Evolutionary conservation across 2,888 invertebrate species (phyloP), one percentile per base, ranked within the genome.

Genomic region (Agrochola lota): DNA sequence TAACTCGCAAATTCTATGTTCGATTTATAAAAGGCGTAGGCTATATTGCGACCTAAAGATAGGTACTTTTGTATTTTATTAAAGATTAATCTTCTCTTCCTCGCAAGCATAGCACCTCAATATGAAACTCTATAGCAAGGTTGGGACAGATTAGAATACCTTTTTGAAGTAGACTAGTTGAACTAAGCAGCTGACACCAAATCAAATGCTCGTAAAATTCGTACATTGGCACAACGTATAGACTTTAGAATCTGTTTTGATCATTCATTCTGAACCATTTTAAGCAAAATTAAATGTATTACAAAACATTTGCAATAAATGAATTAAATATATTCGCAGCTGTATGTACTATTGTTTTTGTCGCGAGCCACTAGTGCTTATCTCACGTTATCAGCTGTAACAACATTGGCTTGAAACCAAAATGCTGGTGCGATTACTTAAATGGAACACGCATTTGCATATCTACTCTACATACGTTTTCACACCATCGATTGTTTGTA

Each of bases 391-490:
- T 95, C 94, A 79, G 74, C 69, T 87, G 85, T 90, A 90, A 88
- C 90, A 90, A 89, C 90, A 92, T 91, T 91, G 90, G 87, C 91
- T 89, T 88, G 87, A 90, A 88, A 81, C 86, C 83, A 87, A 88
- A 89, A 93, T 94, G 93, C 91, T 92, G 93, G 93, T 92, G 85
- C 91, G 93, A 94, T 94, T 93, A 93, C 87, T 90, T 90, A 94
- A 95, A 91, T 94, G 91, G 95, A 90, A 89, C 94, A 90, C 85
- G 84, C 59, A 94, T 95, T 95, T 93, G 92, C 95, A 95, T 95
- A 94, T 91, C 89, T 85, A 93, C 88, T 91, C 89, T 85, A 93
- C 88, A 88, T 85, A 86, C 80, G 87, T 81, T 88, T 87, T 67
- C 85, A 87, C 84, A 87, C 83, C 83, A 84, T 84, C 75, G 66